Conservation (phyloP, 2,888 invertebrate genomes). For the Glyphotaelius pellucidus region DNA sequence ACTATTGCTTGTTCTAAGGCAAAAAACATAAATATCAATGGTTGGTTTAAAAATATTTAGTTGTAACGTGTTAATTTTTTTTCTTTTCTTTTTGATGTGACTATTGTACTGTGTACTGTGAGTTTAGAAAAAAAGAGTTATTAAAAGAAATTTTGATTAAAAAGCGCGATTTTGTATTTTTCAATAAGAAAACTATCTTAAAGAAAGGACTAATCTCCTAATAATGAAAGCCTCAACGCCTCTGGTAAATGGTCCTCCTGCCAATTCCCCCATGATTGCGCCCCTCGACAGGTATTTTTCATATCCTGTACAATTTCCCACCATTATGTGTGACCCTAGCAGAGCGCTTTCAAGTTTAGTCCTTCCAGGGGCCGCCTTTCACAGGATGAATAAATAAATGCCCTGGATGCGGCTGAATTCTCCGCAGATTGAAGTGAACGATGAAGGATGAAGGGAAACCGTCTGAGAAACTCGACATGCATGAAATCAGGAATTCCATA, state of each 20-base stretch:
- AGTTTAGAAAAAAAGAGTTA: no score
- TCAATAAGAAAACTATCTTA: no score
- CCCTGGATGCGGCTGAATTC: background rate
- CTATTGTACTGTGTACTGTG: no score
- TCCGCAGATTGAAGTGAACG: background rate
- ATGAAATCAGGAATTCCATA: background rate
- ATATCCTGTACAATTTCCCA: slow-evolving; percentile 30
- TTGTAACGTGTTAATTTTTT: no score
- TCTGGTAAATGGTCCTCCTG: background rate
- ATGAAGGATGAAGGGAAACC: slow-evolving; percentile 13
- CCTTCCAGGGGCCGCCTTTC: background rate
- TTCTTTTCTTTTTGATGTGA: no score
- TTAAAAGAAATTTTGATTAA: no score
- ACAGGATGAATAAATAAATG: background rate
- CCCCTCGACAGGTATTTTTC: slow-evolving; percentile 19
- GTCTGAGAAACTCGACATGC: background rate
- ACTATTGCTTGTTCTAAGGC: no score
- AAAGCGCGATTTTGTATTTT: no score
- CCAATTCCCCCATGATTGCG: background rate
- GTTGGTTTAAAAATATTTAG: no score
- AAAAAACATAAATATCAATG: no score
- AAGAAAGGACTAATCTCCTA: background rate
- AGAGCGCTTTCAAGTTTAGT: background rate
- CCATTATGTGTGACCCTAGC: background rate
- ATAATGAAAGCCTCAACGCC: background rate